Evolutionary conservation across 2,113 vertebrate species (phyloP).

Genomic region (Pleuronectes platessa): DNA sequence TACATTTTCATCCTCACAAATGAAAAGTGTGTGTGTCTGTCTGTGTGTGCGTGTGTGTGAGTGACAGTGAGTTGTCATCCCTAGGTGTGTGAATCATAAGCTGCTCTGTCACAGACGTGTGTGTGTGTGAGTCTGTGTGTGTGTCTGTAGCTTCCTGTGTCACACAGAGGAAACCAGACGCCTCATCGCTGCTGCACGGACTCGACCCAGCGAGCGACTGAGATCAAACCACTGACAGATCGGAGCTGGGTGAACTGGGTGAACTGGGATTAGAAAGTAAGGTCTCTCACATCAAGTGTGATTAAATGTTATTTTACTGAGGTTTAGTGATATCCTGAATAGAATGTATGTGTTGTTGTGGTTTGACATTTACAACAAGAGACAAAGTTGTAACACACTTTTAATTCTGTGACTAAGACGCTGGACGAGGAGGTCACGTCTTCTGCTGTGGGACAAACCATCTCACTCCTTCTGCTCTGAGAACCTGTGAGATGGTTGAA

Average conservation of each 20-base stretch:
- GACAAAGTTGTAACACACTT: too few species aligned
- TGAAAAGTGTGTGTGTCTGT: not conserved
- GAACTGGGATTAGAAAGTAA: conserved; percentile 32
- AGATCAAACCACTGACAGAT: not conserved
- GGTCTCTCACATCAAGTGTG: rapidly evolving
- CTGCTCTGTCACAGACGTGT: too few species aligned
- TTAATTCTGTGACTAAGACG: too few species aligned
- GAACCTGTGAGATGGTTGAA: too few species aligned
- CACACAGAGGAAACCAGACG: conserved; percentile 63
- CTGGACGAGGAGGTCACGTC: too few species aligned
- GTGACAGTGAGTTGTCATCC: not conserved
- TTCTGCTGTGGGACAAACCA: too few species aligned
- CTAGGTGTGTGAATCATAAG: too few species aligned
- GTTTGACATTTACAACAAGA: too few species aligned
- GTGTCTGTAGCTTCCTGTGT: not conserved
- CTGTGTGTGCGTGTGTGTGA: conserved; percentile 2
- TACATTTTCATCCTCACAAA: conserved; percentile 5
- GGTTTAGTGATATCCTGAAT: too few species aligned
- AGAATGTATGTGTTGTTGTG: too few species aligned
- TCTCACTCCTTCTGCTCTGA: too few species aligned
- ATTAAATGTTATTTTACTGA: too few species aligned
- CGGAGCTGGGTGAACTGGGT: not conserved
- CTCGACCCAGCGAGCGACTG: not conserved
- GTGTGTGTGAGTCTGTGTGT: not conserved
- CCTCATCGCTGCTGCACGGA: not conserved